Evolutionary conservation across 1,140 invertebrate species (phyloP).

Genomic region (Drosophila hydei): DNA sequence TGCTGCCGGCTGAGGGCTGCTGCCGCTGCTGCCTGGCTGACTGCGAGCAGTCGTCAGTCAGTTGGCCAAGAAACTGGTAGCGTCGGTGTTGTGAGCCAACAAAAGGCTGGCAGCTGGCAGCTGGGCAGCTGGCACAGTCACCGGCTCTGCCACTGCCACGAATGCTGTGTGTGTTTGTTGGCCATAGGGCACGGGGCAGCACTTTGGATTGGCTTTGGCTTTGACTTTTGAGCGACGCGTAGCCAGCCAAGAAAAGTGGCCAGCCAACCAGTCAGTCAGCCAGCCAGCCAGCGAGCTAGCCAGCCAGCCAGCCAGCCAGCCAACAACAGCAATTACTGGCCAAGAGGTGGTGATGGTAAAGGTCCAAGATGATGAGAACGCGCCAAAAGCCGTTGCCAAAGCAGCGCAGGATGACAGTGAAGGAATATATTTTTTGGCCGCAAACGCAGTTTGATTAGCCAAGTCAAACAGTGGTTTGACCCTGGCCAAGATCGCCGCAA

Average conservation of each 20-base stretch:
- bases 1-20: slow-evolving; percentile 68
- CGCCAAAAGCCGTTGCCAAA: slow-evolving; percentile 23
- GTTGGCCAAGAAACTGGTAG: slow-evolving; percentile 84
- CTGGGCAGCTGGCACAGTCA: slow-evolving; percentile 36
- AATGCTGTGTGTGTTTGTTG: slow-evolving; percentile 41
- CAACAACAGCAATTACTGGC: slow-evolving; percentile 47
- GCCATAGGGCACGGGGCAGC: slow-evolving; percentile 42
- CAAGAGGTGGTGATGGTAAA: slow-evolving; percentile 67
- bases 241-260: slow-evolving; percentile 83
- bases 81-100: slow-evolving; percentile 82
- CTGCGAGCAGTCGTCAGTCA: slow-evolving; percentile 82
- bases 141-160: slow-evolving; percentile 49
- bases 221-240: slow-evolving; percentile 77
- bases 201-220: slow-evolving; percentile 39
- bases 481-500: slow-evolving; percentile 71
- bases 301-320: slow-evolving; percentile 42
- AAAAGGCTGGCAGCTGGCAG: slow-evolving; percentile 77
- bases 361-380: slow-evolving; percentile 52
- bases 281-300: slow-evolving; percentile 38
- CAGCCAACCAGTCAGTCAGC: slow-evolving; percentile 42
- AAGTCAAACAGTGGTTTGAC: slow-evolving; percentile 72
- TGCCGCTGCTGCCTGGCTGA: slow-evolving; percentile 77
- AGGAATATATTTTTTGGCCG: slow-evolving; percentile 64
- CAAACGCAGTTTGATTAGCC: slow-evolving; percentile 77
- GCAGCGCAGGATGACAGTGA: slow-evolving; percentile 37